A percentile compares a stretch with the other conserved stretches of the same genome.
These are phyloP conservation scores for Epinephelus coioides DNA, from an alignment of 2,797 vertebrate species.

Conservation along the genomic window DNA sequence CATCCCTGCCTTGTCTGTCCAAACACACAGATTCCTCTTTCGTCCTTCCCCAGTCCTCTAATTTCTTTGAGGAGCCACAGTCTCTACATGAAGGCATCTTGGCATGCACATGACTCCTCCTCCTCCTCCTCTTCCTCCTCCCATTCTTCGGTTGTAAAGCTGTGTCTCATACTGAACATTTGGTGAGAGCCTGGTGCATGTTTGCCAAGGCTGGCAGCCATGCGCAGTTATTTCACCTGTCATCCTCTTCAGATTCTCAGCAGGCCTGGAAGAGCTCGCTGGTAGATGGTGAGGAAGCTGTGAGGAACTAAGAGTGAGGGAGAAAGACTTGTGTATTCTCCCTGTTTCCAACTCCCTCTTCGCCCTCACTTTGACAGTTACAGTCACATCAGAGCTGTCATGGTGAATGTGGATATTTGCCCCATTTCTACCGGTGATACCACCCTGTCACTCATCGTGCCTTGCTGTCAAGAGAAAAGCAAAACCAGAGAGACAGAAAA, in stretches of 20 bases:
- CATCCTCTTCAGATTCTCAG: slow-evolving; percentile 59
- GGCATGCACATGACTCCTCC: slow-evolving; percentile 12
- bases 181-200: slow-evolving; percentile 50
- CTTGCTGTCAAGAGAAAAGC: slow-evolving; percentile 30
- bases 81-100: slow-evolving; percentile 46
- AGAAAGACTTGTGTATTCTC: slow-evolving; percentile 3
- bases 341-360: slow-evolving; percentile 13
- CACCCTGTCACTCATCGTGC: slow-evolving; percentile 42
- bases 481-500: slow-evolving; percentile 23
- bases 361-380: slow-evolving; percentile 31
- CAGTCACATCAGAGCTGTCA: slow-evolving; percentile 47
- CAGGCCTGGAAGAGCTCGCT: slow-evolving; percentile 35
- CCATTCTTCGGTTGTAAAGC: slow-evolving; percentile 48
- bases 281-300: slow-evolving; percentile 16
- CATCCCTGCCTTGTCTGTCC: not conserved
- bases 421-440: slow-evolving; percentile 4
- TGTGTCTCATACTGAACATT: slow-evolving; percentile 66
- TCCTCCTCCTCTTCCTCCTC: slow-evolving; percentile 31
- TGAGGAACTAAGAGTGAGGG: slow-evolving; percentile 2
- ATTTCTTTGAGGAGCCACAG: slow-evolving; percentile 23
- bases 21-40: slow-evolving; percentile 8
- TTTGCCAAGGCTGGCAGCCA: slow-evolving; percentile 62
- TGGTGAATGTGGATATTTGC: slow-evolving; percentile 29
- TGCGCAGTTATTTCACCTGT: slow-evolving; percentile 60
- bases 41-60: slow-evolving; percentile 4